Base-by-base conservation (phyloP, 2,113 vertebrate species). In the Cervus canadensis region DNA sequence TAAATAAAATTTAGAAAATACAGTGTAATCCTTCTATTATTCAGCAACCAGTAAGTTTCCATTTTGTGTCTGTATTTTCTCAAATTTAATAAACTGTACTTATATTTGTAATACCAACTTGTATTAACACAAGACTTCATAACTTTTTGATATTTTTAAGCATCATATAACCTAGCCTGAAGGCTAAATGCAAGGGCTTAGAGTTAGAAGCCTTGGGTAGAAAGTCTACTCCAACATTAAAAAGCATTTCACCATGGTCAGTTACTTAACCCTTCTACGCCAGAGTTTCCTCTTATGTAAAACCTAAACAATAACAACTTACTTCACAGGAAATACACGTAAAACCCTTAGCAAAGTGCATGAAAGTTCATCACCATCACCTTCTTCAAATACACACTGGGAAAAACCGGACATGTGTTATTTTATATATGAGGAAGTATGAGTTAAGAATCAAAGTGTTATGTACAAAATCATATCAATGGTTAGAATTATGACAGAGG, bases 41-140 rank as follows among this genome's bases (percentile, higher is more conserved):
- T 88, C 43, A 96, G 28, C 12, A 84, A 76, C 2, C 6, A 85
- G 79, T 25, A 74, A 87, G 54, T 71, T 92, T 92, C 11, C 43
- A 79, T 84, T 92, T 50, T 86, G 19, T 85, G 81, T 89, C 25
- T 16, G 4, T 84, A 67, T 59, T 50, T 78, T 94, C 13, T 86
- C 45, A 91, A 91, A 89, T 87, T 93, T 88, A 97, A 79, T 91
- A 71, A 94, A 56, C 30, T 84, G 9, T 59, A 91, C 54, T 91
- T 28, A 82, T 30, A 60, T 17, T 86, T 83, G 7, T 5, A 94
- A 64, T 89, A 87, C 8, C 36, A 96, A 87, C 2, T 71, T 12
- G 25, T 76, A 85, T 21, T 19, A 60, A 94, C 15, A 90, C 2
- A 96, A 78, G 54, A 64, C 28, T 50, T 90, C 16, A 5, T 28